A percentile compares a stretch with the other conserved stretches of the same genome.
Conservation (phyloP, 2,113 vertebrate genomes). For the Heptranchias perlo region DNA sequence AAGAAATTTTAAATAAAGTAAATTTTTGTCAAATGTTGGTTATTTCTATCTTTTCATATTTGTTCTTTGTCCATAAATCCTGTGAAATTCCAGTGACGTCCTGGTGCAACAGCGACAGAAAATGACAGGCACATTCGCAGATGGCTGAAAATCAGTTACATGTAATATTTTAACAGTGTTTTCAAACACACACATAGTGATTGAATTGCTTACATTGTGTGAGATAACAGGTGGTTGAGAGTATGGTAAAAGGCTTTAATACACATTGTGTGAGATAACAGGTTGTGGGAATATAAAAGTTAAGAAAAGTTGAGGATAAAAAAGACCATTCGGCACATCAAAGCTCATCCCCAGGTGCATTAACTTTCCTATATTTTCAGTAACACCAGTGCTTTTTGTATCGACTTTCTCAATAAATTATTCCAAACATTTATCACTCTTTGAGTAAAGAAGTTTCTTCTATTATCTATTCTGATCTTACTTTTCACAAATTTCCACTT, state of each 20-base stretch:
- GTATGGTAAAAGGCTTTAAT: background rate
- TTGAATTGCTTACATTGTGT: background rate
- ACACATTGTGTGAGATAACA: background rate
- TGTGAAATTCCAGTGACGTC: too few species aligned
- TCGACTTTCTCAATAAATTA: background rate
- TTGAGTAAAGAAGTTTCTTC: background rate
- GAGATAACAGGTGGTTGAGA: background rate
- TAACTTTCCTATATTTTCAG: background rate
- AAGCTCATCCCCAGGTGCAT: background rate
- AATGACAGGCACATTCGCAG: too few species aligned
- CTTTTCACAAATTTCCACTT: background rate
- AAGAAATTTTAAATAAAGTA: too few species aligned
- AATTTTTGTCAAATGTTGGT: too few species aligned
- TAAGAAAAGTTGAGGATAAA: background rate
- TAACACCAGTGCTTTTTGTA: background rate
- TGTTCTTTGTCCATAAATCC: too few species aligned
- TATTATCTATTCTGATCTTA: background rate
- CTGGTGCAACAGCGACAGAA: too few species aligned
- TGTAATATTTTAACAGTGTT: too few species aligned
- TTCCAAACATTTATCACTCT: background rate
- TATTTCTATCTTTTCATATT: too few species aligned
- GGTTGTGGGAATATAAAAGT: background rate
- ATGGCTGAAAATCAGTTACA: too few species aligned
- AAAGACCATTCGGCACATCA: background rate
- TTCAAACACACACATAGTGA: background rate